Conservation (phyloP, 2,113 vertebrate species). For the Salvelinus sp. region DNA sequence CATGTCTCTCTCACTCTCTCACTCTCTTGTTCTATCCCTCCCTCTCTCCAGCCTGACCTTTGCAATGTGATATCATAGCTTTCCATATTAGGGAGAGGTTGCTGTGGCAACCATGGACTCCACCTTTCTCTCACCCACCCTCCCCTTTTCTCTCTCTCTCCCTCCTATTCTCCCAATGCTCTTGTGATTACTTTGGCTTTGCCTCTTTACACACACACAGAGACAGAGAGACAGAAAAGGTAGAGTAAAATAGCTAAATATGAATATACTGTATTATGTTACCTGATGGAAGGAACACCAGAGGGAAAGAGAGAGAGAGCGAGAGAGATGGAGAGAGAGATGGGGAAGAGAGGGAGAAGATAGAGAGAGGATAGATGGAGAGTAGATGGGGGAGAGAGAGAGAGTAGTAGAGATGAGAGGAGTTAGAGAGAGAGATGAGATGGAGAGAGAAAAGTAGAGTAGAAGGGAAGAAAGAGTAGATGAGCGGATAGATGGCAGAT, state of each 20-base stretch:
- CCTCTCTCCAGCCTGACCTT: conserved; percentile 74
- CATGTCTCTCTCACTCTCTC: background rate
- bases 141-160: conserved; percentile 62
- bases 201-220: background rate
- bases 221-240: background rate
- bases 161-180: conserved; percentile 36
- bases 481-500: no score
- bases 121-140: conserved; percentile 79
- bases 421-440: no score
- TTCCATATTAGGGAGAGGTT: conserved; percentile 80
- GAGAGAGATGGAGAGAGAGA: background rate
- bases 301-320: background rate
- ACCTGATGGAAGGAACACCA: background rate
- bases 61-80: conserved; percentile 76
- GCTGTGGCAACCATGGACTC: conserved; percentile 86
- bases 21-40: conserved; percentile 24
- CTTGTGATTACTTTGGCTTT: conserved; percentile 32
- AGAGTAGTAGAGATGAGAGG: no score
- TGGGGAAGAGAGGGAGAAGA: background rate
- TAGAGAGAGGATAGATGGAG: background rate
- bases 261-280: no score
- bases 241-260: background rate
- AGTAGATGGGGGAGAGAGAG: no score
- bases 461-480: no score
- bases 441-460: no score